Conservation (phyloP, 2,113 vertebrate genomes). For the Nanorana parkeri region DNA sequence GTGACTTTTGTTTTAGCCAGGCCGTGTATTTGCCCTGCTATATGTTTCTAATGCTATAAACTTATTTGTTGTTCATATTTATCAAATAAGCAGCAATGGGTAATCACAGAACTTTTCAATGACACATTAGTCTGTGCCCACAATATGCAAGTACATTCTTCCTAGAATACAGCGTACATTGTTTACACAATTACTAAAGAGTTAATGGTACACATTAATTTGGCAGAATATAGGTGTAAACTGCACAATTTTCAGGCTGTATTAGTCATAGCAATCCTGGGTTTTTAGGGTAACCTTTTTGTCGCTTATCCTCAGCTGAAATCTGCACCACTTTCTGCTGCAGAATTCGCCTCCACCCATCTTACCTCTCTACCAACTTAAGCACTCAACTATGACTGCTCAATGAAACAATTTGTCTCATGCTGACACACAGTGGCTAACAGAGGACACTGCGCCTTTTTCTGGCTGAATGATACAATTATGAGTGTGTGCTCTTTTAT, state of each 20-base stretch:
- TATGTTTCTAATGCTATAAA: no score
- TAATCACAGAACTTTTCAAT: no score
- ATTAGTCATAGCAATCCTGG: conserved; percentile 12
- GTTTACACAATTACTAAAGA: no score
- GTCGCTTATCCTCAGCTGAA: conserved; percentile 53
- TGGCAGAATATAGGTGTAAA: no score
- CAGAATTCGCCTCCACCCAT: background rate
- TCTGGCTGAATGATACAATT: conserved; percentile 29
- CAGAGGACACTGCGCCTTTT: conserved; percentile 14
- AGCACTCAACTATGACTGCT: background rate
- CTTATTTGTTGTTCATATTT: no score
- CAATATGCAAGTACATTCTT: no score
- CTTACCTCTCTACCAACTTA: background rate
- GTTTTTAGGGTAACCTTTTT: conserved; percentile 35
- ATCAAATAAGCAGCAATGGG: no score
- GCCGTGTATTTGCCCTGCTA: no score
- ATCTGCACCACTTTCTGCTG: conserved; percentile 52
- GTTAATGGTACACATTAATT: no score
- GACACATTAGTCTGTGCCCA: no score
- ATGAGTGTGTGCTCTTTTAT: conserved; percentile 71
- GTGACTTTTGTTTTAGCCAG: no score
- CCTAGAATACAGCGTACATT: no score
- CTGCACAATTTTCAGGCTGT: background rate
- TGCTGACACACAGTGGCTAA: conserved; percentile 88
- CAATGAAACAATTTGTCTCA: conserved; percentile 68